Evolutionary conservation across 2,888 invertebrate genomes (phyloP), one percentile per base, ranked within the genome.

Genomic region (Zeuzera pyrina): DNA sequence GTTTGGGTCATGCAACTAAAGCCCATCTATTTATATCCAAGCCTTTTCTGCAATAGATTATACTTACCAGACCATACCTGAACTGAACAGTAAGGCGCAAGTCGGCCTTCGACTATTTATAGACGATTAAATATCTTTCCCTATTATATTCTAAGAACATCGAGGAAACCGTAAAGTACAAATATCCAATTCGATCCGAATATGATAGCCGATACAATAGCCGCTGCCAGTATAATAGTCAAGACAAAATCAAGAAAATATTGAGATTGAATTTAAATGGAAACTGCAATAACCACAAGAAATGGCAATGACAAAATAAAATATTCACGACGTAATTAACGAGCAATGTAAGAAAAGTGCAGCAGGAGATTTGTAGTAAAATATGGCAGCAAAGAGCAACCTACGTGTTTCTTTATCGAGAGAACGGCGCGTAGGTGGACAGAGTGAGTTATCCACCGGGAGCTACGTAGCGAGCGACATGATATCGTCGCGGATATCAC

Each of bases 1-100:
- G 79, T 79, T 79, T 70, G 62, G 72, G 73, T 73, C 72, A 71
- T 70, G 64, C 70, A 77, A 72, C 73, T 68, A 65, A 60, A 67
- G 65, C 62, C 50, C 53, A 59, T 69, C 70, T 76, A 77, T 77
- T 76, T 71, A 71, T 76, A 78, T 55, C 66, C 53, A 42, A 47
- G 52, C 55, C 49, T 59, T 60, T 63, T 61, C 61, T 68, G 70
- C 65, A 68, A 63, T 63, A 58, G 54, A 53, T 52, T 41, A 50
- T 48, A 54, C 50, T 49, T 39, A 46, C 41, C 43, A 39, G 42
- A 42, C 46, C 37, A 37, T 44, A 49, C 36, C 34, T 25, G 31
- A 49, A 35, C 34, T 25, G 31, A 43, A 43, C 38, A 49, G 53
- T 43, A 47, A 60, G 44, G 52, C 48, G 36, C 43, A 42, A 47